A percentile compares a stretch with the other conserved stretches of the same genome.
Evolutionary conservation across 2,113 vertebrate species (phyloP).

Genomic region (Pedetes capensis): DNA sequence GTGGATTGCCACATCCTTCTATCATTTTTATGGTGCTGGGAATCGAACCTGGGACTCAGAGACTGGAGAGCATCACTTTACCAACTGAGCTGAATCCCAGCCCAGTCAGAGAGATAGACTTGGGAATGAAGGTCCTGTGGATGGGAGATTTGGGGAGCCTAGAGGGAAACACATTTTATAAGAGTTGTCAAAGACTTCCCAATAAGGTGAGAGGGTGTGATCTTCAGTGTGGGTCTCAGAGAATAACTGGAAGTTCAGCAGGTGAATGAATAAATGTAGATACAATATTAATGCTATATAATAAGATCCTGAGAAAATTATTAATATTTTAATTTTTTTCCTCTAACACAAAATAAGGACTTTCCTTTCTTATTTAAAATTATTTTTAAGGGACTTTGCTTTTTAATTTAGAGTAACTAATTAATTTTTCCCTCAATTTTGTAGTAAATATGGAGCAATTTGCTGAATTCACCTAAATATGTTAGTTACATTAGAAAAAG

Average conservation of each 20-base stretch:
- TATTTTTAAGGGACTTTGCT: not conserved
- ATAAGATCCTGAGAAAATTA: not conserved
- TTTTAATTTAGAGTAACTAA: not conserved
- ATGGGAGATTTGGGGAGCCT: not conserved
- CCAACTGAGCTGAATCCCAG: too few species aligned
- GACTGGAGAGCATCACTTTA: too few species aligned
- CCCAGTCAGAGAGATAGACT: too few species aligned
- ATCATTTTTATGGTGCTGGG: too few species aligned
- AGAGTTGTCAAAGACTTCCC: not conserved
- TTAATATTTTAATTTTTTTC: not conserved
- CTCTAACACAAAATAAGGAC: not conserved
- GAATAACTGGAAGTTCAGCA: not conserved
- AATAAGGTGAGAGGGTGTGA: too few species aligned
- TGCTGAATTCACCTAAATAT: not conserved
- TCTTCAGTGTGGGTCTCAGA: not conserved
- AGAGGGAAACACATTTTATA: not conserved
- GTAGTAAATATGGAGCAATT: not conserved
- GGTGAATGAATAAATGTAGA: not conserved
- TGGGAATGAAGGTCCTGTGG: too few species aligned
- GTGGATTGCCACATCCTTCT: too few species aligned
- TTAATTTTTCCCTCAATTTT: not conserved
- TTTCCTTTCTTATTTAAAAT: not conserved
- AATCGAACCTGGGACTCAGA: too few species aligned
- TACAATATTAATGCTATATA: not conserved
- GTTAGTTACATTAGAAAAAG: constrained; percentile 15